These are phyloP conservation scores for Eilema caniola DNA, from an alignment of 2,888 invertebrate genomes.

Conservation along the genomic window DNA sequence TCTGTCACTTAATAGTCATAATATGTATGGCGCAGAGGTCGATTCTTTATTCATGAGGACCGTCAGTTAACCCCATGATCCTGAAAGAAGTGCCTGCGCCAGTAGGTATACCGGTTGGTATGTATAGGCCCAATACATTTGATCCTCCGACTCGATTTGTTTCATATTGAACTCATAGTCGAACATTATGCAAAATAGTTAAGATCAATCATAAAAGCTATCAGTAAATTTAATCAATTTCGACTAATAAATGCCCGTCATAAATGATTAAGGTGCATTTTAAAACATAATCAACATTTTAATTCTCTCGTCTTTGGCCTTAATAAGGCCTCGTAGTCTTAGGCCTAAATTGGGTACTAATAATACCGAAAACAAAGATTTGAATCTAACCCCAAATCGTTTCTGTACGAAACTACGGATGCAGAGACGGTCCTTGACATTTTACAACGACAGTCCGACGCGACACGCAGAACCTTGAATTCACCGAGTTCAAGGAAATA, in stretches of 20 bases:
- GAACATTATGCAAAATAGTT: too few species aligned
- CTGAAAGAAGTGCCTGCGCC: too few species aligned
- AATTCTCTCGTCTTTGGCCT: background rate
- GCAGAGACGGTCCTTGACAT: constrained; percentile 3
- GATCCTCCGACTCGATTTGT: too few species aligned
- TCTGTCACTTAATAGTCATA: too few species aligned
- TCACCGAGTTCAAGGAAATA: background rate
- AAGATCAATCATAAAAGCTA: too few species aligned
- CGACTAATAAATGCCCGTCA: background rate
- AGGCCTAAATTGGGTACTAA: background rate
- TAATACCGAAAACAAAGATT: background rate
- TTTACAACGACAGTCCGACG: background rate
- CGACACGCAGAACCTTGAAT: background rate
- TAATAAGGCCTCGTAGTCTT: background rate
- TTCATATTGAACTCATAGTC: too few species aligned
- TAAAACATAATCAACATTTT: background rate
- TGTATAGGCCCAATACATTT: too few species aligned
- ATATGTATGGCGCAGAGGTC: too few species aligned
- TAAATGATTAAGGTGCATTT: background rate
- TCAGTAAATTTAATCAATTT: background rate
- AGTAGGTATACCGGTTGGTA: too few species aligned
- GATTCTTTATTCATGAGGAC: too few species aligned
- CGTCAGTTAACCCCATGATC: too few species aligned
- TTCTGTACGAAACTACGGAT: background rate
- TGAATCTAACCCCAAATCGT: background rate